These are phyloP conservation scores for Leptinotarsa texana DNA, from an alignment of 1,140 invertebrate species.

Conservation along the genomic window DNA sequence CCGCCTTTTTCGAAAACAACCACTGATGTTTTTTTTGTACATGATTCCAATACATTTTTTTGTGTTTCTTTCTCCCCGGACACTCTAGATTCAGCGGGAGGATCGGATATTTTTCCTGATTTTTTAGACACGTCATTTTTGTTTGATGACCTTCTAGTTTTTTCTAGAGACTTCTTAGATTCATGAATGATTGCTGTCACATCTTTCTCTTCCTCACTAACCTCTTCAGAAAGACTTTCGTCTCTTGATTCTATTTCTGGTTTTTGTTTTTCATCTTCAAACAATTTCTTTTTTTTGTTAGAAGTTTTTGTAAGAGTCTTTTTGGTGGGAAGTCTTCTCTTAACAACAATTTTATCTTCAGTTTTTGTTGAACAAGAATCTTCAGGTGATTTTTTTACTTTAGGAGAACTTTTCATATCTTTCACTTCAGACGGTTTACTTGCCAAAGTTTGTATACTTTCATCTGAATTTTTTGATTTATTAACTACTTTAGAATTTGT, in stretches of 20 bases:
- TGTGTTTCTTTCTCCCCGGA: too few species aligned
- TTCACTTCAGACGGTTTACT: neutral
- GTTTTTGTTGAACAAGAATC: conserved; percentile 5
- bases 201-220: neutral
- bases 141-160: neutral
- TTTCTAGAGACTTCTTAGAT: neutral
- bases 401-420: neutral
- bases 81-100: too few species aligned
- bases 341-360: neutral
- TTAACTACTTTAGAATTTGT: neutral
- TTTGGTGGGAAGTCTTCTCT: neutral
- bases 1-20: too few species aligned
- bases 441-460: neutral
- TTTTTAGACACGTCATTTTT: too few species aligned
- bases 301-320: neutral
- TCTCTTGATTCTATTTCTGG: neutral
- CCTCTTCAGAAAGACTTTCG: neutral
- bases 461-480: neutral
- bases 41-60: too few species aligned
- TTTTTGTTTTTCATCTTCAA: neutral
- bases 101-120: too few species aligned
- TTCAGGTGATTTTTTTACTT: neutral
- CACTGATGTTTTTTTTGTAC: too few species aligned
- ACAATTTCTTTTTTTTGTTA: neutral
- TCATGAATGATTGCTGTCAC: neutral